Percentiles rank a stretch among this genome's conserved stretches.
Conservation (phyloP, 2,888 invertebrate genomes). For the Ptychoptera albimana region DNA sequence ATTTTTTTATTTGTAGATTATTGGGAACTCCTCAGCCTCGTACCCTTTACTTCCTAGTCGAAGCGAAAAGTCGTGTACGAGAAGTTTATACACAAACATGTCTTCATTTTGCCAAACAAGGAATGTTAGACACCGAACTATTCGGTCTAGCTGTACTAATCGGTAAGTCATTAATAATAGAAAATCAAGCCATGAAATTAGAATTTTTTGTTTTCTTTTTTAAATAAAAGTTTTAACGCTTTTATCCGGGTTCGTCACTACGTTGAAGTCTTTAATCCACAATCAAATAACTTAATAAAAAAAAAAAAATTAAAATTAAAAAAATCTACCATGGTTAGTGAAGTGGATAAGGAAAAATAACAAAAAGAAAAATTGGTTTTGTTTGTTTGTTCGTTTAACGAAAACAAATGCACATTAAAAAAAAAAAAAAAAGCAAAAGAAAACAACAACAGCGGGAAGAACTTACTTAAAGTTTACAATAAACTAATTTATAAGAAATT, state of each 20-base stretch:
- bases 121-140: slow-evolving; percentile 66
- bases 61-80: slow-evolving; percentile 67
- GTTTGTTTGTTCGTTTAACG: too few relatives aligned
- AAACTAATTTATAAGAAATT: too few relatives aligned
- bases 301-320: not conserved
- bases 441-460: too few relatives aligned
- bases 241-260: not conserved
- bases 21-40: slow-evolving; percentile 31
- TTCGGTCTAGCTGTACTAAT: slow-evolving; percentile 67
- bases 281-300: not conserved
- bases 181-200: not conserved
- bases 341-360: too few relatives aligned
- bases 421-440: too few relatives aligned
- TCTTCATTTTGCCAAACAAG: slow-evolving; percentile 59
- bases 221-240: not conserved
- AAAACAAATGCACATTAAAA: too few relatives aligned
- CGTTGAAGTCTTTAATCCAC: not conserved
- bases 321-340: too few relatives aligned
- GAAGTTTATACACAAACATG: slow-evolving; percentile 72
- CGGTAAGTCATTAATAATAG: slow-evolving; percentile 40
- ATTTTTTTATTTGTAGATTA: slow-evolving; percentile 18
- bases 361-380: too few relatives aligned
- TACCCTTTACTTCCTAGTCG: slow-evolving; percentile 35
- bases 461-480: too few relatives aligned
- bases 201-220: not conserved